phyloP scores from a whole-genome alignment of 2,888 invertebrate species.

The Himalopsyche tibetana region DNA sequence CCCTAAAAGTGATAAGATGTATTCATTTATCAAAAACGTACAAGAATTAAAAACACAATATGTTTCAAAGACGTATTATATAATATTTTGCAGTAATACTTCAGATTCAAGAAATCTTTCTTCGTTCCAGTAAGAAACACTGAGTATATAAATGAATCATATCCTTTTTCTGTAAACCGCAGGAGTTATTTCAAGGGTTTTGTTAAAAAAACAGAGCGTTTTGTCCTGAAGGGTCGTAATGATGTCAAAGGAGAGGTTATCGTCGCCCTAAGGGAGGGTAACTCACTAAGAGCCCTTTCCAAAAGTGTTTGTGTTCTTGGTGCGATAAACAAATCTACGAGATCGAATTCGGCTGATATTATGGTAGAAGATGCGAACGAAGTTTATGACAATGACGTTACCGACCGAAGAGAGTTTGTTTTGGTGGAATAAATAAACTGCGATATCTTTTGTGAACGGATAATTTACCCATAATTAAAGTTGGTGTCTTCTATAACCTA shows the following conservation, averaged over 20 bases:
- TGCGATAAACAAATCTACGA: slow-evolving; percentile 52
- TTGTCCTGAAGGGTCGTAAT: slow-evolving; percentile 63
- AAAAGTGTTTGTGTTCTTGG: slow-evolving; percentile 55
- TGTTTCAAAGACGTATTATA: no score
- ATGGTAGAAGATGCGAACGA: background rate
- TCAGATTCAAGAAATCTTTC: no score
- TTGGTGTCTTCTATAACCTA: no score
- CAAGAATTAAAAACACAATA: no score
- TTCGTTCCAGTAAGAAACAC: no score
- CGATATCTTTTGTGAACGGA: no score
- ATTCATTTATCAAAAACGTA: no score
- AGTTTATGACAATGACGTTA: background rate
- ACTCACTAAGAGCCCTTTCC: slow-evolving; percentile 53
- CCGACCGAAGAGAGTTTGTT: background rate
- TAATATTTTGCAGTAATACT: no score
- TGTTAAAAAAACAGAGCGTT: slow-evolving; percentile 56
- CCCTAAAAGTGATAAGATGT: no score
- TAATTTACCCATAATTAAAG: no score
- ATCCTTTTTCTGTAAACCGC: slow-evolving; percentile 49
- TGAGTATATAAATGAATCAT: slow-evolving; percentile 46
- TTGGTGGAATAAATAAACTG: no score
- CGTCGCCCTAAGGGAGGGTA: slow-evolving; percentile 54
- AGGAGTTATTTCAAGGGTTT: slow-evolving; percentile 47
- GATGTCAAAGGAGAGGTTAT: slow-evolving; percentile 64
- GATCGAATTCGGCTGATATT: slow-evolving; percentile 19